Evolutionary conservation across 30 jellyfish, hydroid and myxozoan genomes (phyloP), one percentile per base, ranked within the genome.

Genomic region (Catostylus mosaicus): DNA sequence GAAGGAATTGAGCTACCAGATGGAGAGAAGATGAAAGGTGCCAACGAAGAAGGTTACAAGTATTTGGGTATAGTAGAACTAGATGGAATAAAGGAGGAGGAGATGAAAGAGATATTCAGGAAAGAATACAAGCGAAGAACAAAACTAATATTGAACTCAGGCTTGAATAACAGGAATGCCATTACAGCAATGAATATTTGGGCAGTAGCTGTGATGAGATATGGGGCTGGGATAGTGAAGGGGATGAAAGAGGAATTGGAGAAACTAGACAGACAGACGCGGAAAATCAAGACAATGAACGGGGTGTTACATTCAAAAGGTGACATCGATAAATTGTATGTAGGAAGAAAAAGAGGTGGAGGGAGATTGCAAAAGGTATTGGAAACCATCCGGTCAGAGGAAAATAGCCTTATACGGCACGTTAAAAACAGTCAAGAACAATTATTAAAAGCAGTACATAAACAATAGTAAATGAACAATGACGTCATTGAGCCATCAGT

Each of bases 401-500:
- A 67, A 67, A 67, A 67, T 67, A 67, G 66, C 80, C 80, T 60
- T 60, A 29, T 12, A 60, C 23, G 12, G 35, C 23, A 29, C 66
- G 80, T 67, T 32, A 67, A 67, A 67, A 67, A 22, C 67, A 67
- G 68, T n/a, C 80, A 18, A 67, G 80, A 67, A 31, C 80, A 67
- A 31, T 67, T 67, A 67, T 31, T 32, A 31, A 22, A 32, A 67
- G 80, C 66, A 32, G 80, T 67, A 31, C 80, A 67, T 60, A 60
- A 60, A 59, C 47, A 77, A 14, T 8, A 26, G 66, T 35, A 77
- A 77, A 77, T 77, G 18, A 54, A 56, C 69, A 77, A 30, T 43
- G 82, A 64, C 83, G 62, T 35, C 90, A 79, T 35, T 79, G 34
- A 79, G 67, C 78, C 88, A 77, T 77, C 73, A 79, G 82, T 32